Evolutionary conservation across 1,140 invertebrate genomes (phyloP), one percentile per base, ranked within the genome.

Genomic region (Melitaea cinxia): DNA sequence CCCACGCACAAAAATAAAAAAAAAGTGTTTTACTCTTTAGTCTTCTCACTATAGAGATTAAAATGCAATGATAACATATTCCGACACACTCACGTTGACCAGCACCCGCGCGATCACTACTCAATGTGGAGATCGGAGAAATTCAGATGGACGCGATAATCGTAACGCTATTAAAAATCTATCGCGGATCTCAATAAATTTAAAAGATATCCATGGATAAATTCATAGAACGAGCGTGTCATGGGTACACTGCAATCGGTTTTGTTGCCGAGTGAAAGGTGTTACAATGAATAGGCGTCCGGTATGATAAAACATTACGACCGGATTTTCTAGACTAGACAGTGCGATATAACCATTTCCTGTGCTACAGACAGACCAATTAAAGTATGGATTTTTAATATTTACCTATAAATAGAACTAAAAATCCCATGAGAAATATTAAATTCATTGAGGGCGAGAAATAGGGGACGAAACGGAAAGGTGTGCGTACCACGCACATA

Each of bases 391-490:
- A 68, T 78, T 80, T n/a, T 78, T 78, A 73, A 79, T 76, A 81
- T 70, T 80, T 85, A 82, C 79, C 80, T 42, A 42, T 42, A 42
- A 80, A 78, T 72, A 59, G 59, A 26, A 68, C 67, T 79, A 72
- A 59, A 77, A 77, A 63, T 85, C 84, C 86, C 86, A 75, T 60
- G 84, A 82, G 86, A 82, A 82, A 85, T 83, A 65, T 68, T 39
- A 67, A 58, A 81, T 77, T 76, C 78, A 78, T 73, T 75, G 63
- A 78, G 78, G 82, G 65, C 60, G 60, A 42, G 52, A 50, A 66
- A 60, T 64, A 73, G 79, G 78, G 74, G 54, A 58, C 33, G 42
- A 17, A n/a, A 59, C 56, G 35, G 59, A 62, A 64, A 68, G 26
- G 67, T 59, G 60, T 66, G 57, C 26, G 12, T 68, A 58, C 45